Conservation (phyloP, 2,888 invertebrate species). For the Acanthosepion pharaonis region DNA sequence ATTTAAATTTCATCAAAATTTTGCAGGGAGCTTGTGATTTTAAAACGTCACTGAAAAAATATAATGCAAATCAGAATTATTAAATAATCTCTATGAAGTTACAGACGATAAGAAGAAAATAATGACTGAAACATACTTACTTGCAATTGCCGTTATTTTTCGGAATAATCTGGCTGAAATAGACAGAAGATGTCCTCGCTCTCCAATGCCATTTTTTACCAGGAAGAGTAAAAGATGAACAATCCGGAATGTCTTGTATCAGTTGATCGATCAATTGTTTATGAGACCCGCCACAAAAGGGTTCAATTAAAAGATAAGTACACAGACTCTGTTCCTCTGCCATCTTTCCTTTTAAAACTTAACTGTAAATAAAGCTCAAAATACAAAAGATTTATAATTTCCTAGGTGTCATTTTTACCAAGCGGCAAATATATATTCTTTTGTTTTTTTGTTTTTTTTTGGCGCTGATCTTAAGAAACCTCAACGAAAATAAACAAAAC, state of each 20-base stretch:
- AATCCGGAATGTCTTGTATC: slow-evolving; percentile 56
- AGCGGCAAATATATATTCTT: no score
- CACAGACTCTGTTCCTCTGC: background rate
- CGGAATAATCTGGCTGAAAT: slow-evolving; percentile 80
- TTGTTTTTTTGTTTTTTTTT: background rate
- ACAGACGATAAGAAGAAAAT: background rate
- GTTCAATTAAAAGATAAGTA: slow-evolving; percentile 79
- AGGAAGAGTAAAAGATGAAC: slow-evolving; percentile 78
- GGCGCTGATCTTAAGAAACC: background rate
- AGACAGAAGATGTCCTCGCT: slow-evolving; percentile 81
- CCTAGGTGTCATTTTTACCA: background rate
- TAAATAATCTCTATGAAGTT: no score
- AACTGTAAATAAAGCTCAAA: background rate
- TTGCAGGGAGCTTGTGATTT: no score
- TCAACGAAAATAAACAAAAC: background rate
- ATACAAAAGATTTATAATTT: background rate
- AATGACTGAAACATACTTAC: slow-evolving; percentile 58
- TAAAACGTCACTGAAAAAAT: no score
- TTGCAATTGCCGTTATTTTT: slow-evolving; percentile 69
- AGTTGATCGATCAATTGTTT: slow-evolving; percentile 80
- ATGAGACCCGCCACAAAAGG: slow-evolving; percentile 84
- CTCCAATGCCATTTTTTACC: slow-evolving; percentile 88
- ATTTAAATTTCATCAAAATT: no score
- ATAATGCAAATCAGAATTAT: no score
- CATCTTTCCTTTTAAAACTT: background rate